Base-by-base conservation (phyloP, 37 sponge, comb jelly and placozoan species). In the Halichondria panicea region DNA sequence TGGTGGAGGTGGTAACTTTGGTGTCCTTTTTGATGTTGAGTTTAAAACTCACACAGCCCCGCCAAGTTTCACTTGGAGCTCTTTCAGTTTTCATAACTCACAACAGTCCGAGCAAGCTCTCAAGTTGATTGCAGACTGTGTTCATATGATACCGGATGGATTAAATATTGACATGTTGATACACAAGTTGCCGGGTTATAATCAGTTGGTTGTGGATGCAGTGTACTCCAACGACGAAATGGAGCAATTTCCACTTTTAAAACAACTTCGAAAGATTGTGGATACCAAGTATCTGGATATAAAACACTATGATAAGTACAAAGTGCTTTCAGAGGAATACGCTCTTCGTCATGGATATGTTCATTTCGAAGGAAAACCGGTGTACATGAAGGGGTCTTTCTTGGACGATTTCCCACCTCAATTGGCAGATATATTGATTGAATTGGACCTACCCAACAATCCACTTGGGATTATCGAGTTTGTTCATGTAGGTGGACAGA, bases 1-100 rank as follows among this genome's bases (percentile, higher is more conserved):
- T 0, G 86, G 86, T 24, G 86, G 86, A 19, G 86, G 86, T n/a
- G 86, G 86, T 52, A 71, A 78, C 44, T 85, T 85, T 72, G 86
- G 86, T 0, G 79, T 70, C 1, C 55, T 66, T 15, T 35, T 54
- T 1, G 68, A 78, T 40, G 68, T 78, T 9, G 38, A 54, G 3
- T 39, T 76, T 8, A 35, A 63, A 19, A 0, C 63, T 41, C 15
- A 27, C 52, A 43, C 42, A 2, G 31, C 36, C 43, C 78, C 78
- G 19, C 22, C 18, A 2, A 19, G 33, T 19, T 77, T 77, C 27
- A 45, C 19, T 35, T 77, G 78, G 78, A 28, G 54, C 8, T 24
- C 54, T 5, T 41, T 77, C 4, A 66, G 2, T 1, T 77, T 42
- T 35, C 54, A 77, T 40, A 77, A 66, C 56, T 21, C 67, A 48